phyloP scores from a whole-genome alignment of 2,888 invertebrate species.

The Teleogryllus oceanicus region DNA sequence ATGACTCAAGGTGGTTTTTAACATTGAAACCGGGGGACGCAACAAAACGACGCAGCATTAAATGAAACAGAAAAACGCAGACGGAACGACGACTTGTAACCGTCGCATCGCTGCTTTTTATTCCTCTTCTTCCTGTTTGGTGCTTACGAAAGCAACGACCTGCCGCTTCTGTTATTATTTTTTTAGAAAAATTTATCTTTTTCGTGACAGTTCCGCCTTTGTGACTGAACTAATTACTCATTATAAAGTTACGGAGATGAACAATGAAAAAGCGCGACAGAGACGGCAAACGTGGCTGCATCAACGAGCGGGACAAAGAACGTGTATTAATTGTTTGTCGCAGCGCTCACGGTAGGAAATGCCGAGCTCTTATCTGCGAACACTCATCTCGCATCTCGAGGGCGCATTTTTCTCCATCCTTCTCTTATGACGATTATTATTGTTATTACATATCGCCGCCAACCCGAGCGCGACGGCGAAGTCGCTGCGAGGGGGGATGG shows the following conservation, averaged over 20 bases:
- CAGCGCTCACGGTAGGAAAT: not conserved
- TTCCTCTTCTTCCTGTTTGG: not conserved
- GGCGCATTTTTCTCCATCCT: not conserved
- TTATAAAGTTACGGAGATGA: constrained; percentile 18
- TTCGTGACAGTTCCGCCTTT: not conserved
- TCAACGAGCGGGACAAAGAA: not conserved
- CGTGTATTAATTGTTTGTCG: constrained; percentile 1
- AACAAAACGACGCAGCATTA: not conserved
- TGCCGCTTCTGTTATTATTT: not conserved
- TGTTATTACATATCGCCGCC: not conserved
- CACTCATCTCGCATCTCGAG: not conserved
- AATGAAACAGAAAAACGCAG: constrained; percentile 18
- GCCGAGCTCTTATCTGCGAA: not conserved
- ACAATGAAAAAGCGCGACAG: not conserved
- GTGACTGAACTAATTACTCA: constrained; percentile 18
- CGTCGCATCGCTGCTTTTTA: constrained; percentile 1
- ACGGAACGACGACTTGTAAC: not conserved
- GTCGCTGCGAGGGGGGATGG: not conserved
- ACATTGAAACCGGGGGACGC: too few species aligned
- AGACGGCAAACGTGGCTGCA: not conserved
- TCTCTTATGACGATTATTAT: constrained; percentile 6
- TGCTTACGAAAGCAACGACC: constrained; percentile 7
- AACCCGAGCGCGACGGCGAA: not conserved
- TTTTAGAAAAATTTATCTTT: constrained; percentile 9
- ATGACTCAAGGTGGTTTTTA: too few species aligned